Conservation (phyloP, 2,113 vertebrate genomes). For the Leptodactylus fuscus region DNA sequence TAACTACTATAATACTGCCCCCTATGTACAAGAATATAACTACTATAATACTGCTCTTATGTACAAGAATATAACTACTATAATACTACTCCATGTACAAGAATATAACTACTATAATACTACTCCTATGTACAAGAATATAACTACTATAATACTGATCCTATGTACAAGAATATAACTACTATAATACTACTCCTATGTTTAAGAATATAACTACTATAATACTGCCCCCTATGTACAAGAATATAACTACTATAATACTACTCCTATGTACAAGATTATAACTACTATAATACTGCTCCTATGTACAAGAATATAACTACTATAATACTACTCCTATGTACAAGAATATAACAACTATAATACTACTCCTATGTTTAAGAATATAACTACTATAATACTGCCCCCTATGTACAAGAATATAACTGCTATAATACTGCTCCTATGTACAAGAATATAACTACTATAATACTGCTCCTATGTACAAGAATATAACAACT, state of each 20-base stretch:
- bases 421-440: background rate
- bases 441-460: background rate
- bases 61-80: too few species aligned
- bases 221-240: background rate
- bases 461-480: conserved; percentile 1
- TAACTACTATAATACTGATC: background rate
- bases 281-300: background rate
- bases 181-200: background rate
- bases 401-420: background rate
- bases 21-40: background rate
- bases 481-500: conserved; percentile 7
- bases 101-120: conserved; percentile 2
- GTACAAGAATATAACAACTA: too few species aligned
- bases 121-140: conserved; percentile 1
- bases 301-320: background rate
- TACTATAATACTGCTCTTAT: too few species aligned
- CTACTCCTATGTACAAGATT: background rate
- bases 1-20: background rate
- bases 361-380: too few species aligned
- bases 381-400: too few species aligned
- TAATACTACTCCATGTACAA: background rate
- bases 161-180: conserved; percentile 13
- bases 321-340: too few species aligned
- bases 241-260: conserved; percentile 4
- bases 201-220: conserved; percentile 3